Base-by-base conservation (phyloP, 2,888 invertebrate species). In the Volucella inflata region DNA sequence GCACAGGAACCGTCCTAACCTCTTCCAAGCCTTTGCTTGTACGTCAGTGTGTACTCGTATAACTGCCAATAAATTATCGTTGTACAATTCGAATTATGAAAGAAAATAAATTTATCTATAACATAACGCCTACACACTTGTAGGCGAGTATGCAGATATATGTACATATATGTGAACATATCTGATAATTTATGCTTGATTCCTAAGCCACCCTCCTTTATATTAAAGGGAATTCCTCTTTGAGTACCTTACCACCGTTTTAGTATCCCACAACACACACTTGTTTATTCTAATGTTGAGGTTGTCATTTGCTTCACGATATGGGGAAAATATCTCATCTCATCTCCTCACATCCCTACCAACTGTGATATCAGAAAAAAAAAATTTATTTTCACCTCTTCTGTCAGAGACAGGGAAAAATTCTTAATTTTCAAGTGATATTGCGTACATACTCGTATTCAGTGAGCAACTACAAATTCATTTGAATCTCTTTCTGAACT, bases 271-370 rank as follows among this genome's bases (percentile, higher is more conserved):
- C 44, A 36, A 65, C 71, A 60, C 36, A 67, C 64, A 75, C 81
- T 76, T 77, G 68, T 67, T 76, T 81, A 81, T 81, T 77, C 57
- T 81, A 65, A 75, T 76, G 80, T 74, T 17, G 67, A 64, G 81
- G 76, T 72, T 71, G 81, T 81, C 76, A 80, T 76, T 80, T 67
- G 55, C 62, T 30, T 6, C 75, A n/a, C 3, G 14, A 51, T 40
- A 64, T 17, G 21, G 60, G 36, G 50, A 42, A n/a, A 50, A 51
- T 64, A 65, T 72, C 68, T 75, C 64, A 68, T 64, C 57, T 72
- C 62, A 72, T 72, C 48, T 59, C 21, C 16, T 64, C 55, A 21
- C 16, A 38, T 62, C 64, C 21, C 51, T 67, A 42, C 36, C 62
- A 38, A 53, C 38, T 70, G 68, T 53, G 57, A 46, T 30, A 30